Conservation (phyloP, 2,113 vertebrate species). For the Erythrocercus mccallii region DNA sequence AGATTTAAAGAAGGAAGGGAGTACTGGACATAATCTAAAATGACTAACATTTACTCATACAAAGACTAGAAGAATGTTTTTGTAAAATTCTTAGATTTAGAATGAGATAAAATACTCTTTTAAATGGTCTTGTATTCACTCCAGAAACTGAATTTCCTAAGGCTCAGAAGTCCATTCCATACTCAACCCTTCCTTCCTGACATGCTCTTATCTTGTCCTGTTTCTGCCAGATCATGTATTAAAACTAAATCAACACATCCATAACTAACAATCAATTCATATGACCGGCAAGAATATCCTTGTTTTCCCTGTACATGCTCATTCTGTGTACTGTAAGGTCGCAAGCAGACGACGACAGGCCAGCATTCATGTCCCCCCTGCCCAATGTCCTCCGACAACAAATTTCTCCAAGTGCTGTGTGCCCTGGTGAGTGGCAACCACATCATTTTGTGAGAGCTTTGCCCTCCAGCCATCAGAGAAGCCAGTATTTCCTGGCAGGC, state of each 20-base stretch:
- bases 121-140: not conserved
- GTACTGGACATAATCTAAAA: not conserved
- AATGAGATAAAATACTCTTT: not conserved
- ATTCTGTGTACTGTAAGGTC: not conserved
- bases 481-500: not conserved
- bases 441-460: not conserved
- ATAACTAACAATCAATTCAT: not conserved
- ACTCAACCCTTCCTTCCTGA: slow-evolving; percentile 14
- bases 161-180: not conserved
- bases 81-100: slow-evolving; percentile 8
- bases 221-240: not conserved
- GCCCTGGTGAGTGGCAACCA: not conserved
- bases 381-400: not conserved
- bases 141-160: slow-evolving; percentile 14
- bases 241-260: not conserved
- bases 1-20: not conserved
- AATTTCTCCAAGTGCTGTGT: not conserved
- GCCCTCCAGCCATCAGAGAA: not conserved
- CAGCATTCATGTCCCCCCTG: not conserved
- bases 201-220: slow-evolving; percentile 15
- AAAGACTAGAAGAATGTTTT: not conserved
- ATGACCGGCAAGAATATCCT: not conserved
- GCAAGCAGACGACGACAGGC: not conserved
- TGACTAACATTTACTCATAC: not conserved
- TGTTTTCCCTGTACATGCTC: not conserved